Percentiles rank a stretch among this genome's conserved stretches.
Evolutionary conservation across 2,888 invertebrate species (phyloP).

Genomic region (Barypeithes pellucidus): DNA sequence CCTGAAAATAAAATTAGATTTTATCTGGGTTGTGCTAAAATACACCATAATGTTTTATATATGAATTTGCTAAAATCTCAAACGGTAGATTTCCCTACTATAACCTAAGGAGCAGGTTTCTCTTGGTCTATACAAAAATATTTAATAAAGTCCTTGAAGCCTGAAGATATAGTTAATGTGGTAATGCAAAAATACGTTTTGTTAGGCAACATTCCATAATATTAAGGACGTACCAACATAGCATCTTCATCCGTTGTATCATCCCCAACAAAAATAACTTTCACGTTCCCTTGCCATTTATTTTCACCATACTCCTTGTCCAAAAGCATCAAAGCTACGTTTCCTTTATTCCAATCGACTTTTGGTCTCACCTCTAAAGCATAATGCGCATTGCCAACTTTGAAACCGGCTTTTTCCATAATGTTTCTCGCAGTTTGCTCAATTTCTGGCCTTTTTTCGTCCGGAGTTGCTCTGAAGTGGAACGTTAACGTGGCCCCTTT

Average conservation of each 20-base stretch:
- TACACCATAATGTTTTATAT: too few relatives aligned
- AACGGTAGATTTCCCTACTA: too few relatives aligned
- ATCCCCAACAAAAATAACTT: slow-evolving; percentile 91
- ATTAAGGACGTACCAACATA: slow-evolving; percentile 80
- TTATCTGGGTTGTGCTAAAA: too few relatives aligned
- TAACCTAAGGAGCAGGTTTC: too few relatives aligned
- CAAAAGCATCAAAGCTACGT: slow-evolving; percentile 90
- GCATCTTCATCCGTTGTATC: slow-evolving; percentile 93
- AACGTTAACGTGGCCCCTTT: slow-evolving; percentile 89
- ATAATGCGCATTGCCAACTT: slow-evolving; percentile 85
- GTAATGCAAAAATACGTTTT: too few relatives aligned
- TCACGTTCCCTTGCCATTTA: slow-evolving; percentile 87
- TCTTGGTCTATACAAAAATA: too few relatives aligned
- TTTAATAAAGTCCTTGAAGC: too few relatives aligned
- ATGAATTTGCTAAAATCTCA: too few relatives aligned
- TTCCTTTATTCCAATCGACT: slow-evolving; percentile 92
- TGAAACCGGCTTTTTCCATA: slow-evolving; percentile 84
- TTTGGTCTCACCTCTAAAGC: slow-evolving; percentile 92
- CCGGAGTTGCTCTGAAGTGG: slow-evolving; percentile 88
- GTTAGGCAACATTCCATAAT: too few relatives aligned
- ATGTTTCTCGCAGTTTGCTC: slow-evolving; percentile 80
- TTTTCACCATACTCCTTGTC: slow-evolving; percentile 90
- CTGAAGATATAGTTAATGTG: too few relatives aligned
- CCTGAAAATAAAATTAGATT: slow-evolving; percentile 70
- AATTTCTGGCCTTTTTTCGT: slow-evolving; percentile 75